Evolutionary conservation across 1,140 invertebrate genomes (phyloP).

Genomic region (Popillia japonica): DNA sequence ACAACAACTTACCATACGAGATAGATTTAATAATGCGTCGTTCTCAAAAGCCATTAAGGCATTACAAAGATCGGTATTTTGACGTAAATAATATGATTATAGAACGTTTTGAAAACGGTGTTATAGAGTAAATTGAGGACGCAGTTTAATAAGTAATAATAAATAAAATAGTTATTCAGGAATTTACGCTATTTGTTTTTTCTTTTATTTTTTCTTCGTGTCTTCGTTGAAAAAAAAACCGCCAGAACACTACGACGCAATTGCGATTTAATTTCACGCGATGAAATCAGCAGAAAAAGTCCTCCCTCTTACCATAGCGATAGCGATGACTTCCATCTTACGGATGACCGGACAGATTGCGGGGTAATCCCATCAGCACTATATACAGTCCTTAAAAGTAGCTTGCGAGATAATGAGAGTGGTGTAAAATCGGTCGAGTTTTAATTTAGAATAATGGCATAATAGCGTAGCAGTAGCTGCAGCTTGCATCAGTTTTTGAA

Average conservation of each 20-base stretch:
- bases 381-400: background rate
- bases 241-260: background rate
- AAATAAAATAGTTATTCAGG: no score
- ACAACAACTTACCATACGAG: background rate
- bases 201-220: no score
- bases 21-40: background rate
- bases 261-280: conserved; percentile 21
- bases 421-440: background rate
- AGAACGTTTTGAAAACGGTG: no score
- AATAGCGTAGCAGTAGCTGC: conserved; percentile 37
- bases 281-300: conserved; percentile 36
- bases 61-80: background rate
- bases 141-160: no score
- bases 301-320: background rate
- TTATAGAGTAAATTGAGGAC: no score
- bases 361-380: background rate
- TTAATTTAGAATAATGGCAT: conserved; percentile 43
- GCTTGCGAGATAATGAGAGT: background rate
- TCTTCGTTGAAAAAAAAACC: no score
- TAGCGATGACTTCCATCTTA: background rate
- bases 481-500: no score
- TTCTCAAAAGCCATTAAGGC: background rate
- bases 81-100: background rate
- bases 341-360: background rate
- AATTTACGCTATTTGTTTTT: no score